Conservation (phyloP, 2,888 invertebrate genomes). For the Drosophila leonis region DNA sequence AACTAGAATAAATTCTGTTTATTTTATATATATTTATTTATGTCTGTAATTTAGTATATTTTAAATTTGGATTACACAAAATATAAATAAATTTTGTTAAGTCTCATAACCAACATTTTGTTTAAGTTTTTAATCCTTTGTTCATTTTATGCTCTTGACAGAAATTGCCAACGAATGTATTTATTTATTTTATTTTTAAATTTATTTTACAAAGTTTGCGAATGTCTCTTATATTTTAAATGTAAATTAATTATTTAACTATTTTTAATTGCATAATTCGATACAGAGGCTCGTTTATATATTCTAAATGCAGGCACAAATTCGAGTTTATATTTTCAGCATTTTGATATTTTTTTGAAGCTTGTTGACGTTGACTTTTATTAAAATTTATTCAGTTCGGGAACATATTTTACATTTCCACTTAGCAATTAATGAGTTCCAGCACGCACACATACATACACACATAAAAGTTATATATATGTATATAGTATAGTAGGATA, state of each 20-base stretch:
- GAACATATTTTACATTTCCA: slow-evolving; percentile 60
- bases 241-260: background rate
- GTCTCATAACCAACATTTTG: background rate
- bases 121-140: background rate
- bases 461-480: background rate
- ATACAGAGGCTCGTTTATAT: background rate
- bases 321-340: background rate
- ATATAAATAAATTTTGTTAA: background rate
- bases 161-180: background rate
- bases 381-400: slow-evolving; percentile 55
- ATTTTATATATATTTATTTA: too few species aligned
- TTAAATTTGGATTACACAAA: background rate
- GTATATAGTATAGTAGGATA: slow-evolving; percentile 6
- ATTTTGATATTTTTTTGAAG: background rate
- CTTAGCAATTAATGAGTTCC: slow-evolving; percentile 48
- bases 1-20: too few species aligned
- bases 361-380: slow-evolving; percentile 28
- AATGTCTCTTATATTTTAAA: background rate
- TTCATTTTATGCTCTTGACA: background rate
- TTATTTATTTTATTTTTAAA: background rate
- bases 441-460: slow-evolving; percentile 42
- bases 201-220: background rate
- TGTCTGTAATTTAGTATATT: background rate
- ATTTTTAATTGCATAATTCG: background rate
- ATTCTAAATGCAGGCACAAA: background rate